A percentile compares a stretch with the other conserved stretches of the same genome.
Conservation (phyloP, 2,888 invertebrate genomes). For the Andrena minutula region DNA sequence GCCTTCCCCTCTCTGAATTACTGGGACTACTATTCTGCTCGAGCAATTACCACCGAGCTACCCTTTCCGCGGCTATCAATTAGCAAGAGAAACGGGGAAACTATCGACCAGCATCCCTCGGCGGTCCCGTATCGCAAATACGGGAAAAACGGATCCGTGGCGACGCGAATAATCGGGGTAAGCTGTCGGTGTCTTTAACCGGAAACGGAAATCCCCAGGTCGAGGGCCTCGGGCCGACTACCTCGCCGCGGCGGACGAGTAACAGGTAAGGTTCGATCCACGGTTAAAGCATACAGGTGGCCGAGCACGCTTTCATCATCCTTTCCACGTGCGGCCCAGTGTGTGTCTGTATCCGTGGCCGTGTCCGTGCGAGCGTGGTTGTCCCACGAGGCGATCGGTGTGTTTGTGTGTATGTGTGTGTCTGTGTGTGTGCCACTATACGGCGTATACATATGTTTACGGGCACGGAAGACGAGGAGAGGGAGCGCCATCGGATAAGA, state of each 20-base stretch:
- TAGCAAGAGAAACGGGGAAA: conserved; percentile 5
- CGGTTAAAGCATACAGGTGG: conserved; percentile 84
- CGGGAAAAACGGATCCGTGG: conserved; percentile 31
- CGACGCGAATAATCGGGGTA: conserved; percentile 69
- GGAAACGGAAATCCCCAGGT: conserved; percentile 77
- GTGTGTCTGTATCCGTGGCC: conserved; percentile 40
- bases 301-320: conserved; percentile 78
- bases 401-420: no score
- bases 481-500: conserved; percentile 59
- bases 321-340: conserved; percentile 60
- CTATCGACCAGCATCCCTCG: conserved; percentile 1
- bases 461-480: conserved; percentile 68
- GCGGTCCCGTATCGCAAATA: conserved; percentile 3
- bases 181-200: conserved; percentile 70
- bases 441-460: conserved; percentile 75
- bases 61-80: neutral
- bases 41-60: neutral
- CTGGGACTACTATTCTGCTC: neutral
- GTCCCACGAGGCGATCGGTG: conserved; percentile 19
- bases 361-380: conserved; percentile 35
- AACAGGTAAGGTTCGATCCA: conserved; percentile 84
- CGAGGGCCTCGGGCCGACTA: conserved; percentile 66
- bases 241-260: conserved; percentile 78
- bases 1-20: neutral
- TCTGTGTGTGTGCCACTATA: conserved; percentile 13